Evolutionary conservation across 1,140 invertebrate genomes (phyloP).

Genomic region (Dinothrombium tinctorium): DNA sequence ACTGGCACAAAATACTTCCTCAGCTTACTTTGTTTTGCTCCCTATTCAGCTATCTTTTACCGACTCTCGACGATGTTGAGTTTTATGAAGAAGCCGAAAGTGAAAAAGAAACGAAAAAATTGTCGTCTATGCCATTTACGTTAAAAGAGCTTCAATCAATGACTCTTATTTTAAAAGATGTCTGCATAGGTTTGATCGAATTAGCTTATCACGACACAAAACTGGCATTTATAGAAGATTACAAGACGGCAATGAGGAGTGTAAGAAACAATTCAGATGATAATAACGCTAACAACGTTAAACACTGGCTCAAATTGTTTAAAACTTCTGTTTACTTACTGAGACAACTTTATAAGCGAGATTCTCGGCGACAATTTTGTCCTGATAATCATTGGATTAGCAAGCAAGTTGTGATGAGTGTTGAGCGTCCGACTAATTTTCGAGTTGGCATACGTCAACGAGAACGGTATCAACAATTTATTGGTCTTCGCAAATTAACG

Average conservation of each 20-base stretch:
- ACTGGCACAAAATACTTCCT: slow-evolving; percentile 46
- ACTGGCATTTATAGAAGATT: slow-evolving; percentile 24
- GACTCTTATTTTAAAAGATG: slow-evolving; percentile 30
- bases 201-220: slow-evolving; percentile 61
- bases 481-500: slow-evolving; percentile 32
- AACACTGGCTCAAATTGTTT: slow-evolving; percentile 18
- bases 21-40: slow-evolving; percentile 59
- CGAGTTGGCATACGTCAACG: slow-evolving; percentile 26
- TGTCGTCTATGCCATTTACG: slow-evolving; percentile 26
- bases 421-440: slow-evolving; percentile 34
- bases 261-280: slow-evolving; percentile 6
- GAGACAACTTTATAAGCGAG: slow-evolving; percentile 53
- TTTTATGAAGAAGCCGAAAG: slow-evolving; percentile 28
- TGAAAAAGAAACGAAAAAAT: slow-evolving; percentile 14
- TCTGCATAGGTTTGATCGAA: slow-evolving; percentile 66
- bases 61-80: slow-evolving; percentile 66
- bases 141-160: slow-evolving; percentile 25
- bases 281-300: slow-evolving; percentile 5
- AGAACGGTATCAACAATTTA: slow-evolving; percentile 34
- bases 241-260: slow-evolving; percentile 18
- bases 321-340: slow-evolving; percentile 42
- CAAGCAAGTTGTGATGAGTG: slow-evolving; percentile 35
- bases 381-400: slow-evolving; percentile 50
- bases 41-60: slow-evolving; percentile 50
- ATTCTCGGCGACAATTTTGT: slow-evolving; percentile 48